A percentile compares a stretch with the other conserved stretches of the same genome.
These are phyloP conservation scores for Tetanocera ferruginea DNA, from an alignment of 2,888 invertebrate species.

Conservation along the genomic window DNA sequence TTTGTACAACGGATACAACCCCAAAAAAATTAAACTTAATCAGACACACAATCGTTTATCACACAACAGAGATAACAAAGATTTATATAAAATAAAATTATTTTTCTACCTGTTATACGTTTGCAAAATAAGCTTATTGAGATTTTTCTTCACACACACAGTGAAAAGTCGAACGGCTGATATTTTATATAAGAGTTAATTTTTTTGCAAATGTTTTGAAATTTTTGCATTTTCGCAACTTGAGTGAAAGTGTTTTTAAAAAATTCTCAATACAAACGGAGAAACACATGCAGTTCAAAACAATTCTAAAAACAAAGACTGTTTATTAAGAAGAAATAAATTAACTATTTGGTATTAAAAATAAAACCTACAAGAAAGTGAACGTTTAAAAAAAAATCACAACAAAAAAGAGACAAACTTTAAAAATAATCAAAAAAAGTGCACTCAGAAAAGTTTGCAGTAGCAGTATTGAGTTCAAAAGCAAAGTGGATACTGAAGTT, in stretches of 20 bases:
- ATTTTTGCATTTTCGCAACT: constrained; percentile 49
- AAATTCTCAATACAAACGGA: constrained; percentile 24
- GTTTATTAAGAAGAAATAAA: constrained; percentile 12
- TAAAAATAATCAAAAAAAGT: constrained; percentile 4
- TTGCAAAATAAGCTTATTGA: constrained; percentile 51
- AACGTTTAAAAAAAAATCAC: not conserved
- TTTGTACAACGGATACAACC: constrained; percentile 46
- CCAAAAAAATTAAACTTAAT: constrained; percentile 14
- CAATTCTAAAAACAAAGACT: constrained; percentile 32
- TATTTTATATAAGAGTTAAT: constrained; percentile 49
- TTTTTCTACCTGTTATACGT: constrained; percentile 37
- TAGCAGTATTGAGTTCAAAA: not conserved
- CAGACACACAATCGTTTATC: not conserved
- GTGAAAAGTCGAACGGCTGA: constrained; percentile 48
- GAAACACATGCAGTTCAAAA: constrained; percentile 41
- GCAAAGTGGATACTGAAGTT: constrained; percentile 45
- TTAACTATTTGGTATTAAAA: not conserved
- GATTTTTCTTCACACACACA: constrained; percentile 42
- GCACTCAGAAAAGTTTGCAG: constrained; percentile 15
- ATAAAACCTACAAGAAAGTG: not conserved
- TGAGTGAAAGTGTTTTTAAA: constrained; percentile 36
- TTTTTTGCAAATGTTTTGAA: constrained; percentile 34
- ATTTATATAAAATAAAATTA: not conserved
- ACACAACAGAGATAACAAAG: constrained; percentile 31
- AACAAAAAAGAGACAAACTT: not conserved